Conservation (phyloP, 2,113 vertebrate genomes). For the Ciconia stormi region DNA sequence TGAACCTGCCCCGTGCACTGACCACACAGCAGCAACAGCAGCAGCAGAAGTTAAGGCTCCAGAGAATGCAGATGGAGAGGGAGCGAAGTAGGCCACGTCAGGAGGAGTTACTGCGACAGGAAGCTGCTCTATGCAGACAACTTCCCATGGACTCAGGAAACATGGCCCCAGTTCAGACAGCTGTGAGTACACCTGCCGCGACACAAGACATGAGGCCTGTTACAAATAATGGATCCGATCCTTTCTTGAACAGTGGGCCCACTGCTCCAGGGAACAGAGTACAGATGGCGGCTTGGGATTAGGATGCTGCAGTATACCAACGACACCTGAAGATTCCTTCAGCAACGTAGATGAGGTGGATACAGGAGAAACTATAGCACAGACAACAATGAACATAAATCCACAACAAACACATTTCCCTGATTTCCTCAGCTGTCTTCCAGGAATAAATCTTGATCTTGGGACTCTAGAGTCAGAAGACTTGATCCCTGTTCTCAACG, state of each 20-base stretch:
- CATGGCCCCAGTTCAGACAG: slow-evolving; percentile 73
- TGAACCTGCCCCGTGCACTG: too few species aligned
- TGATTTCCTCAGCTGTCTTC: slow-evolving; percentile 90
- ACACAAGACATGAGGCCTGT: slow-evolving; percentile 79
- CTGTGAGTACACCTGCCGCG: slow-evolving; percentile 76
- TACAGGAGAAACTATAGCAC: slow-evolving; percentile 83
- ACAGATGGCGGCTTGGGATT: slow-evolving; percentile 89
- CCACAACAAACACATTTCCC: slow-evolving; percentile 83
- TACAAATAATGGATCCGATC: slow-evolving; percentile 81
- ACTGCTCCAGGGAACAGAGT: slow-evolving; percentile 89
- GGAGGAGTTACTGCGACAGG: slow-evolving; percentile 59
- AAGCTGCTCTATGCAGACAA: slow-evolving; percentile 87
- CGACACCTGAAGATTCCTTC: slow-evolving; percentile 89
- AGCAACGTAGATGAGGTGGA: slow-evolving; percentile 91
- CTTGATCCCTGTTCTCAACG: slow-evolving; percentile 88
- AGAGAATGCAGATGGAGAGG: too few species aligned
- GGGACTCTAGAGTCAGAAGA: slow-evolving; percentile 89
- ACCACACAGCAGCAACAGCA: too few species aligned
- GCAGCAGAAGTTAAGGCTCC: too few species aligned
- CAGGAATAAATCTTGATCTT: slow-evolving; percentile 88
- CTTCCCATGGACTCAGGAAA: slow-evolving; percentile 86
- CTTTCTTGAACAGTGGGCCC: slow-evolving; percentile 89
- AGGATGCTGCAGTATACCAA: slow-evolving; percentile 88
- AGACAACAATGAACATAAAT: slow-evolving; percentile 76
- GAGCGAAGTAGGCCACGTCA: too few species aligned